Evolutionary conservation across 2,113 vertebrate species (phyloP).

Genomic region (Engystomops pustulosus): DNA sequence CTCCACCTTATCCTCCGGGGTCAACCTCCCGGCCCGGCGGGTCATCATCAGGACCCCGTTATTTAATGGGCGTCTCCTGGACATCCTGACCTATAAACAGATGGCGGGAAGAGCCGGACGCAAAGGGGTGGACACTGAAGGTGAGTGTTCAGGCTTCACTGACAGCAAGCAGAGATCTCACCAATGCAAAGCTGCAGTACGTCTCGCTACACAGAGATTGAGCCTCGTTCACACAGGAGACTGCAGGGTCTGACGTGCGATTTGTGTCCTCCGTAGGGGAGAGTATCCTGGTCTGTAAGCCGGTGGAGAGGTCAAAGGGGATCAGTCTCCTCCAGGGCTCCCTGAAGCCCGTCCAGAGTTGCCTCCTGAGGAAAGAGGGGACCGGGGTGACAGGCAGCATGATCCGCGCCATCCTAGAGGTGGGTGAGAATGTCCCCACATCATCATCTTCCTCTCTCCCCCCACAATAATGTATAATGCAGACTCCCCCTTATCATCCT

Average conservation of each 20-base stretch:
- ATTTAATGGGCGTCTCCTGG: slow-evolving; percentile 86
- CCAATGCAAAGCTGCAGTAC: too few species aligned
- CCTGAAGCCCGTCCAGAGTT: slow-evolving; percentile 89
- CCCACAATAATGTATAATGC: too few species aligned
- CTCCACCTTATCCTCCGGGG: slow-evolving; percentile 94
- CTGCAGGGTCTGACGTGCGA: too few species aligned
- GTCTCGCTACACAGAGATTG: neutral
- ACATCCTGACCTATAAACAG: slow-evolving; percentile 93
- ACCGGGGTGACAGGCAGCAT: slow-evolving; percentile 88
- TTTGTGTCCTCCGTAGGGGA: slow-evolving; percentile 78
- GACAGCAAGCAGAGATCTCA: too few species aligned
- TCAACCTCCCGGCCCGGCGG: slow-evolving; percentile 93
- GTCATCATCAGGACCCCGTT: slow-evolving; percentile 92
- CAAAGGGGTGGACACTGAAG: slow-evolving; percentile 91
- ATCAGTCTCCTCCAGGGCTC: slow-evolving; percentile 82
- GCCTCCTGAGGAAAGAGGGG: slow-evolving; percentile 83
- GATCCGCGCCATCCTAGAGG: slow-evolving; percentile 96
- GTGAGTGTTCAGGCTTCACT: too few species aligned
- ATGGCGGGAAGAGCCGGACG: slow-evolving; percentile 96
- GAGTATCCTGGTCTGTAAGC: slow-evolving; percentile 94
- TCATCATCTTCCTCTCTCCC: too few species aligned
- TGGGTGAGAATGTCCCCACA: slow-evolving; percentile 56
- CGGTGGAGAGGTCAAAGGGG: slow-evolving; percentile 87
- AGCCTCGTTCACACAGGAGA: neutral
- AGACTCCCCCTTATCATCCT: too few species aligned